phyloP scores from a whole-genome alignment of 2,113 vertebrate genomes.

The Trichechus manatus region DNA sequence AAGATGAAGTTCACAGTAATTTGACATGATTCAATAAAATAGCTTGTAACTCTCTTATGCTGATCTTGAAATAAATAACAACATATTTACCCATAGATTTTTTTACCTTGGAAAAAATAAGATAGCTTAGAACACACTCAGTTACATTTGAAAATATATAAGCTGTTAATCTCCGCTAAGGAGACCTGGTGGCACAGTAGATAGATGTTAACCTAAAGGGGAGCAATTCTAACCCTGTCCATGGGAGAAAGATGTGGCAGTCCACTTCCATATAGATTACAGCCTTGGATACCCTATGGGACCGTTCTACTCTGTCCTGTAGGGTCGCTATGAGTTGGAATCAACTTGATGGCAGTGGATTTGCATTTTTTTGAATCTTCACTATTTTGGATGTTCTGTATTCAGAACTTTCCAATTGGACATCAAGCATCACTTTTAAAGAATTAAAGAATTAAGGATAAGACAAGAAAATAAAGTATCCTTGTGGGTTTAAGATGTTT shows the following conservation, averaged over 20 bases:
- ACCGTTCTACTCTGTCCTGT: neutral
- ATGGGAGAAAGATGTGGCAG: neutral
- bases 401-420: neutral
- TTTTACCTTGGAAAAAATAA: slow-evolving; percentile 3
- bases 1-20: slow-evolving; percentile 29
- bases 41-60: neutral
- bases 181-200: neutral
- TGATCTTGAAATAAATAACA: slow-evolving; percentile 1
- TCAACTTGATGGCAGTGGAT: neutral
- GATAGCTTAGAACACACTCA: neutral
- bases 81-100: neutral
- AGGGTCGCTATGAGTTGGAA: neutral
- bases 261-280: neutral
- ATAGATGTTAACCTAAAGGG: too few species aligned
- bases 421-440: neutral
- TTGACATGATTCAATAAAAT: neutral
- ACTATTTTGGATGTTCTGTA: neutral
- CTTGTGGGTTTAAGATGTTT: neutral
- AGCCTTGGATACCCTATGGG: neutral
- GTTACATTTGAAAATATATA: neutral
- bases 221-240: neutral
- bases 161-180: neutral
- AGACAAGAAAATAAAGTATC: neutral
- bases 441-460: neutral
- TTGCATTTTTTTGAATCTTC: neutral